phyloP scores from a whole-genome alignment of 1,140 invertebrate species.

The Gerris buenoi region DNA sequence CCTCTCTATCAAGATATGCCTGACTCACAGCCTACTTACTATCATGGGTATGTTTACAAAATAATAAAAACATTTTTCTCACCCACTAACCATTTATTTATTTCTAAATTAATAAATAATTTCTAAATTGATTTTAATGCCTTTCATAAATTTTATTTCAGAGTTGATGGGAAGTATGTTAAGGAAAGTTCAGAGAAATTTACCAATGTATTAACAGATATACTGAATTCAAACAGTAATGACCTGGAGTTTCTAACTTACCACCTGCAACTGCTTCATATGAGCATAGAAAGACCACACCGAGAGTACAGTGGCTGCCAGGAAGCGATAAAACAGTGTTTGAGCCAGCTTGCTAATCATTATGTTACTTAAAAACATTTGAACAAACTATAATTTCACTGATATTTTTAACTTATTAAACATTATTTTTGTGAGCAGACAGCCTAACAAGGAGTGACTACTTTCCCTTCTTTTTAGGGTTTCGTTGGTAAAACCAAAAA shows the following conservation, averaged over 20 bases:
- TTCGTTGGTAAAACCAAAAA: too few species aligned
- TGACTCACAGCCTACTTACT: slow-evolving; percentile 11
- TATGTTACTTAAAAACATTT: too few species aligned
- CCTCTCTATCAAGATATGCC: slow-evolving; percentile 40
- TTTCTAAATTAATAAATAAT: background rate
- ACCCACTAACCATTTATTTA: background rate
- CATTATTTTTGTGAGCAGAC: too few species aligned
- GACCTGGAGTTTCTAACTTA: slow-evolving; percentile 14
- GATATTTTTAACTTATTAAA: too few species aligned
- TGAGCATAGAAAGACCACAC: slow-evolving; percentile 17
- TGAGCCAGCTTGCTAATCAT: slow-evolving; percentile 19
- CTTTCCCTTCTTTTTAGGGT: too few species aligned
- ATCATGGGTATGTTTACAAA: slow-evolving; percentile 9
- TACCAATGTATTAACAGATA: slow-evolving; percentile 11
- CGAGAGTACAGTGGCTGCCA: slow-evolving; percentile 21
- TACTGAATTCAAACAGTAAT: slow-evolving; percentile 9
- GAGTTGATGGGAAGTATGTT: slow-evolving; percentile 10
- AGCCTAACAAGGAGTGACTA: too few species aligned
- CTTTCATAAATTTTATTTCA: slow-evolving; percentile 3
- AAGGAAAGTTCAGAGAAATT: slow-evolving; percentile 17
- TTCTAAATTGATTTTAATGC: background rate
- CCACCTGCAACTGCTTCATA: slow-evolving; percentile 18
- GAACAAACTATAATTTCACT: too few species aligned
- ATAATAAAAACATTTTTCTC: background rate
- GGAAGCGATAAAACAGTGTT: slow-evolving; percentile 22